These are phyloP conservation scores for Drosophila murphyi DNA, from an alignment of 1,140 invertebrate genomes.

Conservation along the genomic window DNA sequence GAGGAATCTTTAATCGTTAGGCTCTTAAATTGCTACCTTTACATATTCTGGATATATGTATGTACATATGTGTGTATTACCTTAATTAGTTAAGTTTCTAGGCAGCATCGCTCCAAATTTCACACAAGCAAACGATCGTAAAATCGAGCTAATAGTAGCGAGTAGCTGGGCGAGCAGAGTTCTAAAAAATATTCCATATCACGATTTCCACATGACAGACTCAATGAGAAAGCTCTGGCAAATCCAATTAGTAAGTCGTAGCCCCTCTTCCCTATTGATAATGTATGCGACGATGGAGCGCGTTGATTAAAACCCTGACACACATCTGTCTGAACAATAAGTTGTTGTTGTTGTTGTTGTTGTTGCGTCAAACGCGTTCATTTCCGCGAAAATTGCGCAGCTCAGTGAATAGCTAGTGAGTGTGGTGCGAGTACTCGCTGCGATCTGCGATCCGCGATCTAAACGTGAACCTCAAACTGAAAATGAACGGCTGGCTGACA, in stretches of 20 bases:
- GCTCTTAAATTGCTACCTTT: too few relatives aligned
- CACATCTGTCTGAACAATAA: conserved; percentile 35
- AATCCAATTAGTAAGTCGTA: conserved; percentile 14
- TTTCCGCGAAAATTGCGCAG: conserved; percentile 74
- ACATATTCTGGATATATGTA: too few relatives aligned
- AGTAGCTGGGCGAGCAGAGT: too few relatives aligned
- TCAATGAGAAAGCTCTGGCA: conserved; percentile 1
- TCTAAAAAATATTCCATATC: neutral
- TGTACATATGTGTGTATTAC: too few relatives aligned
- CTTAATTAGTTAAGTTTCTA: too few relatives aligned
- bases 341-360: conserved; percentile 8
- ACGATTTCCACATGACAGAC: conserved; percentile 4
- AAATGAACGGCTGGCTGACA: too few relatives aligned
- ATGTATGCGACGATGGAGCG: conserved; percentile 8
- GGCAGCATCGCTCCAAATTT: too few relatives aligned
- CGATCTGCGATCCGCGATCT: conserved; percentile 11
- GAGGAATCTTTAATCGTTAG: too few relatives aligned
- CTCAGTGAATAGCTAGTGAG: conserved; percentile 41
- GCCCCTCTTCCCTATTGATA: neutral
- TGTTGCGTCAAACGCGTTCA: conserved; percentile 7
- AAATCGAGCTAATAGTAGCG: too few relatives aligned
- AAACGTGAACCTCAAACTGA: neutral
- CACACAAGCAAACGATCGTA: too few relatives aligned
- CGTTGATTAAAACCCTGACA: conserved; percentile 42
- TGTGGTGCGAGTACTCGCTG: conserved; percentile 11